Base-by-base conservation (phyloP, 2,113 vertebrate species). In the Columba livia region DNA sequence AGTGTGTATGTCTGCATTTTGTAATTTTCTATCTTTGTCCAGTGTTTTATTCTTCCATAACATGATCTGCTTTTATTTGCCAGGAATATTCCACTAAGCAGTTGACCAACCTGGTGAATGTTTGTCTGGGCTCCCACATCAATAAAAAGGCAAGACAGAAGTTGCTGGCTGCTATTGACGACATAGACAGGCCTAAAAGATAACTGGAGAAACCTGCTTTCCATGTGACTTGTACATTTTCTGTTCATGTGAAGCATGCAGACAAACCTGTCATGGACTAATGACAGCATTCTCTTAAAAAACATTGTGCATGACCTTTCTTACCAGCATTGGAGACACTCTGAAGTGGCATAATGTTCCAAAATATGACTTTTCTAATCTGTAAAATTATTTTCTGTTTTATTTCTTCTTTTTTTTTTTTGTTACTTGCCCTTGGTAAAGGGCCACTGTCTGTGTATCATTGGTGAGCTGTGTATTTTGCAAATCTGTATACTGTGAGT, bases 61-160 rank as follows among this genome's bases (percentile, higher is more conserved):
- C 31, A 11, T 84, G 20, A 65, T 95, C 69, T 97, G 73, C 78
- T 97, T 96, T 89, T 95, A 58, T 97, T 97, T 97, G 81, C 47
- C 97, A 99, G 99, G 99, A 99, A 77, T 99, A 99, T 97, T 99
- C 99, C 88, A 98, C 98, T 88, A 99, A 99, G 97, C 99, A 99
- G 98, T 95, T 99, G 69, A 99, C 98, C 80, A 99, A 99, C 94
- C 95, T 99, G 98, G 99, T 99, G 93, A 99, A 99, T 69, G 99
- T 99, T 90, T 99, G 99, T 90, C 98, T 99, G 94, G 99, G 99
- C 74, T 99, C 99, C 19, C 99, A 99, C 95, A 99, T 99, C 97
- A 99, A 99, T 98, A 99, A 99, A 96, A 99, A 99, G 96, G 99
- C 99, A 67, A 98, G 99, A 93, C 99, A 99, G 97, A 99, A 99